phyloP scores from a whole-genome alignment of 23 tunicate genomes.

The Halocynthia aurantium region DNA sequence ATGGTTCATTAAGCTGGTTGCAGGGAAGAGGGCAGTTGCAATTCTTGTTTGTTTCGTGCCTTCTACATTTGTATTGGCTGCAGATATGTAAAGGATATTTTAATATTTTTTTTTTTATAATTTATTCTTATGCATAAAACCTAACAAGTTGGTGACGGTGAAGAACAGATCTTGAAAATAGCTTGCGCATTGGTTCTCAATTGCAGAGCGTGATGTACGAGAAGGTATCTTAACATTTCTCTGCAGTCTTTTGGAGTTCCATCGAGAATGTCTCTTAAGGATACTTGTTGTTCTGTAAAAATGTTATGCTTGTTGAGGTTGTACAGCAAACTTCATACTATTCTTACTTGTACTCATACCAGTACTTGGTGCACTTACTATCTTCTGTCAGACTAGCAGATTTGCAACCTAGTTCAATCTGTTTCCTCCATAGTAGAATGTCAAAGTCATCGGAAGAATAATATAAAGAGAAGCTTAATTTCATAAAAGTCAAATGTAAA shows the following conservation, averaged over 20 bases:
- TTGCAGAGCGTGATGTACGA: conserved; percentile 62
- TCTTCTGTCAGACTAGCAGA: not conserved
- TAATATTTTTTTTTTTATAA: too few relatives aligned
- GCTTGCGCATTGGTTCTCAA: conserved; percentile 74
- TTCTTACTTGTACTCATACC: too few relatives aligned
- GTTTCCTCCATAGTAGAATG: not conserved
- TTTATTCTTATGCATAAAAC: too few relatives aligned
- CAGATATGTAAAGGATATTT: too few relatives aligned
- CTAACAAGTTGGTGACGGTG: not conserved
- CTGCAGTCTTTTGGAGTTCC: conserved; percentile 21
- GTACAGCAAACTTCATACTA: too few relatives aligned
- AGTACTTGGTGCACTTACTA: not conserved
- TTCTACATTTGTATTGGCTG: not conserved
- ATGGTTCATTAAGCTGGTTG: conserved; percentile 60
- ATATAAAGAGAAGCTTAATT: not conserved
- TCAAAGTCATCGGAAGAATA: conserved; percentile 1
- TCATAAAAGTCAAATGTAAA: not conserved
- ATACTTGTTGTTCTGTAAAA: not conserved
- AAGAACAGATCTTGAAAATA: conserved; percentile 21
- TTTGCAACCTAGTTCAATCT: not conserved
- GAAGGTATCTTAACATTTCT: conserved; percentile 22
- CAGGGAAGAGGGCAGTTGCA: conserved; percentile 46
- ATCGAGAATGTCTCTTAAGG: not conserved
- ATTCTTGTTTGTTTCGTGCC: conserved; percentile 39
- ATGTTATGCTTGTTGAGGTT: not conserved